phyloP scores from a whole-genome alignment of 2,888 invertebrate species.

The Cephus sareptanus region DNA sequence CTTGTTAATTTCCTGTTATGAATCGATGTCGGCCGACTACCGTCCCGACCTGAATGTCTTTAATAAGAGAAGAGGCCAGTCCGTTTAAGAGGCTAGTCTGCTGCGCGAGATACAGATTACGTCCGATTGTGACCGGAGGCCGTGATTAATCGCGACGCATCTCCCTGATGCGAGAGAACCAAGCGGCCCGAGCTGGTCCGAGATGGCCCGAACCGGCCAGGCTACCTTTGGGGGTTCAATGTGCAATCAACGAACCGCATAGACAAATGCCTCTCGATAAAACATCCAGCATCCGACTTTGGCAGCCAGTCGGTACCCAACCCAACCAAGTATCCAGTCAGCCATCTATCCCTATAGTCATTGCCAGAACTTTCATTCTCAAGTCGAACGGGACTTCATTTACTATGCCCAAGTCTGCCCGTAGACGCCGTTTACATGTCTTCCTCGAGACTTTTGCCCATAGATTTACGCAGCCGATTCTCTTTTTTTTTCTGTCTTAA shows the following conservation, averaged over 20 bases:
- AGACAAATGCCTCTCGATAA: constrained; percentile 2
- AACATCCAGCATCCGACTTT: background rate
- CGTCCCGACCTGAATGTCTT: constrained; percentile 39
- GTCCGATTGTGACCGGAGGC: constrained; percentile 41
- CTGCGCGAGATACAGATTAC: constrained; percentile 41
- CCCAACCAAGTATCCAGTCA: background rate
- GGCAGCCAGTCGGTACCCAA: background rate
- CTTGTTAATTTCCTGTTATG: constrained; percentile 48
- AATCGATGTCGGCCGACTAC: constrained; percentile 38
- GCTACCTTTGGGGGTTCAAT: constrained; percentile 19
- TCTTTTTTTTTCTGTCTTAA: too few relatives aligned
- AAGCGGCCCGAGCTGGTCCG: background rate
- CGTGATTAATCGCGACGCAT: constrained; percentile 50
- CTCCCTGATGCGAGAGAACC: constrained; percentile 21
- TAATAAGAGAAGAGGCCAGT: constrained; percentile 38
- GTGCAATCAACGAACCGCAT: constrained; percentile 16
- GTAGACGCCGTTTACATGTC: background rate
- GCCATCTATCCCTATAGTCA: background rate
- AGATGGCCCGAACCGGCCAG: background rate
- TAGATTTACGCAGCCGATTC: background rate
- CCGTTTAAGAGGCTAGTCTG: constrained; percentile 8
- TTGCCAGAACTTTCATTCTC: background rate
- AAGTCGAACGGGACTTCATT: background rate
- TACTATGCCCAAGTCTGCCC: background rate
- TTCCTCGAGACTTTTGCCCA: background rate